These are phyloP conservation scores for Nixonia krombeini DNA, from an alignment of 1,140 invertebrate genomes.

Conservation along the genomic window DNA sequence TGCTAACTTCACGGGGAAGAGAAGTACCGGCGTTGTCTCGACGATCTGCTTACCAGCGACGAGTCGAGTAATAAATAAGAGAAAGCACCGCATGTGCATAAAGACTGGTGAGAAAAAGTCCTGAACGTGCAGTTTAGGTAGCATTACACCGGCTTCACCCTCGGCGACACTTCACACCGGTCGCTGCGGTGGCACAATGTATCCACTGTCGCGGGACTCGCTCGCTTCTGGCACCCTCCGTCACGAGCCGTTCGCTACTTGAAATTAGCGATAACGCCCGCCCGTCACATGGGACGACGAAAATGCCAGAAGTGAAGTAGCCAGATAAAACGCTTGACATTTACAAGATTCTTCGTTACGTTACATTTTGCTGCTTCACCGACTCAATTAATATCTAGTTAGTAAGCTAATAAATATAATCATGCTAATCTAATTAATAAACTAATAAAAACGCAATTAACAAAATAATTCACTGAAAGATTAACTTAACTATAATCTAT, in stretches of 20 bases:
- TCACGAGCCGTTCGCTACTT: slow-evolving; percentile 23
- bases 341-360: no score
- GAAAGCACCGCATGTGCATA: slow-evolving; percentile 1
- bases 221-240: slow-evolving; percentile 32
- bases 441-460: no score
- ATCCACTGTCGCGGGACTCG: slow-evolving; percentile 39
- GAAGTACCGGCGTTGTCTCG: background rate
- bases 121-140: slow-evolving; percentile 29
- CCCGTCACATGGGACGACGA: slow-evolving; percentile 14
- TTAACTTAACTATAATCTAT: no score
- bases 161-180: slow-evolving; percentile 23
- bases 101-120: slow-evolving; percentile 26
- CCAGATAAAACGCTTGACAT: no score
- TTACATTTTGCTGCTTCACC: no score
- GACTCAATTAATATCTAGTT: no score
- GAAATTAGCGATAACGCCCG: slow-evolving; percentile 36
- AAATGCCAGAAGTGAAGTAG: background rate
- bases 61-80: slow-evolving; percentile 29
- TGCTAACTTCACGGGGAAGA: no score
- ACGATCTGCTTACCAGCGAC: no score
- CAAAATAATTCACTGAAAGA: no score
- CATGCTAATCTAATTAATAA: no score
- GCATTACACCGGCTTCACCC: slow-evolving; percentile 31
- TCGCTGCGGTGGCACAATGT: slow-evolving; percentile 21
- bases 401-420: no score